These are phyloP conservation scores for Caretta caretta DNA, from an alignment of 2,113 vertebrate species.

Conservation along the genomic window DNA sequence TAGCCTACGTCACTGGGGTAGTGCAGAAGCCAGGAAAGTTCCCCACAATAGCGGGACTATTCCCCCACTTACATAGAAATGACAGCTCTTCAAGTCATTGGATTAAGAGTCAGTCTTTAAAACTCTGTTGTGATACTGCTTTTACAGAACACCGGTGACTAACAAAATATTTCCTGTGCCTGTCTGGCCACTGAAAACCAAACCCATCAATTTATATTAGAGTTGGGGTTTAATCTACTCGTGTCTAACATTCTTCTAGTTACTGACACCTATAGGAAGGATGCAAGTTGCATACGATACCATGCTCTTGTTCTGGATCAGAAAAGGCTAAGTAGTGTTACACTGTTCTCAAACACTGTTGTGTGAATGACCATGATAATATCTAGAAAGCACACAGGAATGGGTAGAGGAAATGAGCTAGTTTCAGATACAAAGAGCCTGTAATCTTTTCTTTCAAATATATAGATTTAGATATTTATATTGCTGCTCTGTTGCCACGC, in stretches of 20 bases:
- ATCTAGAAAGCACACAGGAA: slow-evolving; percentile 6
- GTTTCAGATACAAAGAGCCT: slow-evolving; percentile 30
- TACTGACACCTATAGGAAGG: neutral
- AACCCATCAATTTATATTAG: neutral
- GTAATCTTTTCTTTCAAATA: neutral
- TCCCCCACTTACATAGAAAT: neutral
- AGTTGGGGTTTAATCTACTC: neutral
- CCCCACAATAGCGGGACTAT: too few relatives aligned
- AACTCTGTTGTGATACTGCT: neutral
- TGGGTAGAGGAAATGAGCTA: neutral
- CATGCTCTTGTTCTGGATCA: neutral
- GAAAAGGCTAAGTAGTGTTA: neutral
- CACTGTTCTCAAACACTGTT: neutral
- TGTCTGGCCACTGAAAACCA: neutral
- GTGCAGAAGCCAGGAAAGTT: too few relatives aligned
- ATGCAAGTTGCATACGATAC: neutral
- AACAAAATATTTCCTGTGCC: neutral
- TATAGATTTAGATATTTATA: neutral
- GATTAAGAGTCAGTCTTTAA: neutral
- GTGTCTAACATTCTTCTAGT: neutral
- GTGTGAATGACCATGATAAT: neutral
- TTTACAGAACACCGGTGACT: neutral
- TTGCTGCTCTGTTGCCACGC: neutral
- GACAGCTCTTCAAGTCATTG: neutral
- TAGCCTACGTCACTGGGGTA: too few relatives aligned